phyloP scores from a whole-genome alignment of 1,140 invertebrate genomes.

The Trypoxylus dichotomus region DNA sequence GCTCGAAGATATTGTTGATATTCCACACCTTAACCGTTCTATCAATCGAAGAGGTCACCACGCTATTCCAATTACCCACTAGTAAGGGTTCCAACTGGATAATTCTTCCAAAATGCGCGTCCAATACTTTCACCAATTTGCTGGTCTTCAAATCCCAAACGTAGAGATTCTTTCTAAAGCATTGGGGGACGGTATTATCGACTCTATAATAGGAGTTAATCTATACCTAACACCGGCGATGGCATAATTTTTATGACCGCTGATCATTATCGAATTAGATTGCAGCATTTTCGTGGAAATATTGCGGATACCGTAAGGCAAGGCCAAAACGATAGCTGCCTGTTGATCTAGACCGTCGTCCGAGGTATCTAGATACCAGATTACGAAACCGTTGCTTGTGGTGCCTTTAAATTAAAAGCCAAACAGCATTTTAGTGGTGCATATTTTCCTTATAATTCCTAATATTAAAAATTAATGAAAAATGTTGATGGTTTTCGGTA shows the following conservation, averaged over 20 bases:
- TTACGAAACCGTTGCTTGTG: conserved; percentile 78
- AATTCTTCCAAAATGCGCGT: conserved; percentile 96
- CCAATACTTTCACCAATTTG: conserved; percentile 86
- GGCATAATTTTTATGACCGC: conserved; percentile 86
- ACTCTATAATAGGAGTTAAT: not conserved
- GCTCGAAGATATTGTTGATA: conserved; percentile 97
- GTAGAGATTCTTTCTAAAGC: conserved; percentile 87
- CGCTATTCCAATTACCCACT: conserved; percentile 88
- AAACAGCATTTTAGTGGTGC: not conserved
- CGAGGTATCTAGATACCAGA: conserved; percentile 66
- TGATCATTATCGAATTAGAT: conserved; percentile 90
- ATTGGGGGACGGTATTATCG: not conserved
- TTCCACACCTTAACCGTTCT: conserved; percentile 99
- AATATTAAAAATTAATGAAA: no score
- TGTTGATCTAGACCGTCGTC: conserved; percentile 48
- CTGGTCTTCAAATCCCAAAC: conserved; percentile 84
- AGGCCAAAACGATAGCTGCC: conserved; percentile 65
- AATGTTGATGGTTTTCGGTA: no score
- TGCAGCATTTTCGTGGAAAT: conserved; percentile 87
- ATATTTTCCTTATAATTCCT: no score
- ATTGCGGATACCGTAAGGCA: conserved; percentile 90
- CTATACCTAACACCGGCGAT: conserved; percentile 86
- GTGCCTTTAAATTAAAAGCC: conserved; percentile 60
- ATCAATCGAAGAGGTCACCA: conserved; percentile 96
- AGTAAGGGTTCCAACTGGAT: conserved; percentile 86